phyloP scores from a whole-genome alignment of 2,888 invertebrate genomes.

The Congeria kusceri region DNA sequence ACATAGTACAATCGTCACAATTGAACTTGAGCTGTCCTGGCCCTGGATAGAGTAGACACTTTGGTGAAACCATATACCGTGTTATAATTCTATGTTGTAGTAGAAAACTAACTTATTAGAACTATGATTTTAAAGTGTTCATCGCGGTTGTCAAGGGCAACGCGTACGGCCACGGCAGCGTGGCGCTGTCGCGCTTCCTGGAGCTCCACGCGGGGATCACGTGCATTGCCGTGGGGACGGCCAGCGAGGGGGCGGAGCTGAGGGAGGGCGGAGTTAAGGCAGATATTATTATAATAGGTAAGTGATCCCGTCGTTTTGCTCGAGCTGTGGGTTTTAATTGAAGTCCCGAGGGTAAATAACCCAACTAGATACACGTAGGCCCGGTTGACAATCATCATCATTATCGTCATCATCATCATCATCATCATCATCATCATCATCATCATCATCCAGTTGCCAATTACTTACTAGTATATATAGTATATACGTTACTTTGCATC shows the following conservation, averaged over 20 bases:
- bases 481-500: too few species aligned
- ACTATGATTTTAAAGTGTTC: constrained; percentile 51
- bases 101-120: too few species aligned
- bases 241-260: constrained; percentile 70
- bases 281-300: constrained; percentile 73
- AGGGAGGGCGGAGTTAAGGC: constrained; percentile 64
- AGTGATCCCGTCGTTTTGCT: constrained; percentile 14
- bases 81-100: too few species aligned
- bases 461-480: too few species aligned
- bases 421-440: constrained; percentile 1
- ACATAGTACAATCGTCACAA: too few species aligned
- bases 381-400: neutral
- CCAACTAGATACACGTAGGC: too few species aligned
- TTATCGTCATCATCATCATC: neutral
- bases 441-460: neutral
- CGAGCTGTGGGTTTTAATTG: too few species aligned
- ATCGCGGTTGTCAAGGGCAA: constrained; percentile 74
- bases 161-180: constrained; percentile 75
- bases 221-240: constrained; percentile 74
- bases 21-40: too few species aligned
- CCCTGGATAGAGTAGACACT: too few species aligned
- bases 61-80: too few species aligned
- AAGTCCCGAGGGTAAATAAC: too few species aligned
- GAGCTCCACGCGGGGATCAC: constrained; percentile 51
- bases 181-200: constrained; percentile 65